Percentiles rank a stretch among this genome's conserved stretches.
phyloP scores from a whole-genome alignment of 2,797 vertebrate genomes.

The Sebastes trivittatus region DNA sequence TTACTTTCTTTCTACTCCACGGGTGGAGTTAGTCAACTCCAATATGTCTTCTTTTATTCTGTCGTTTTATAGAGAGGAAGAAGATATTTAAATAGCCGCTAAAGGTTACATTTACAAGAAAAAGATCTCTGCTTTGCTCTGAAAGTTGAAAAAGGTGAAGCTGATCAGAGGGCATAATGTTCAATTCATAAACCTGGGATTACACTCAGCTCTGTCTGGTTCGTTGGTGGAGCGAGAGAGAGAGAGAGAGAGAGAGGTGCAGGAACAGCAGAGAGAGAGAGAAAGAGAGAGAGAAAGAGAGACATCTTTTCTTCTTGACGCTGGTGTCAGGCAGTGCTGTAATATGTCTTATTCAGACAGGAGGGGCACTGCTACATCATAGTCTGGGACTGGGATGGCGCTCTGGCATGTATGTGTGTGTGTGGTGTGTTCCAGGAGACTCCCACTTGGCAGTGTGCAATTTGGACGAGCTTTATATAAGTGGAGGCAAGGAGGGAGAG shows the following conservation, averaged over 20 bases:
- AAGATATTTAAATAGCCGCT: conserved; percentile 9
- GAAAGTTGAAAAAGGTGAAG: conserved; percentile 36
- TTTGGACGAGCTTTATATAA: conserved; percentile 65
- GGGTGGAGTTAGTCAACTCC: conserved; percentile 7
- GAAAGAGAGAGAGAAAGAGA: conserved; percentile 6
- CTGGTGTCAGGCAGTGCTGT: conserved; percentile 45
- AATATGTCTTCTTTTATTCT: not conserved
- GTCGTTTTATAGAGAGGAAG: conserved; percentile 12
- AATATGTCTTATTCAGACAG: conserved; percentile 64
- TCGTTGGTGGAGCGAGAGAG: not conserved
- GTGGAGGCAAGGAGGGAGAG: conserved; percentile 23
- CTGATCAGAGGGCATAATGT: conserved; percentile 35
- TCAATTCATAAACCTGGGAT: conserved; percentile 32
- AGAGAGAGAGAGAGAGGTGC: not conserved
- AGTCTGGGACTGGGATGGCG: conserved; percentile 49
- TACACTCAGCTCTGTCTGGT: conserved; percentile 12
- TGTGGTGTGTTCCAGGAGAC: conserved; percentile 61
- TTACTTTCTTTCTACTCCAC: not conserved
- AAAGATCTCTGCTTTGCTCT: conserved; percentile 1
- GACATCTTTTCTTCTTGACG: conserved; percentile 23
- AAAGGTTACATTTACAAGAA: conserved; percentile 31
- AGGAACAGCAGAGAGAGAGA: not conserved
- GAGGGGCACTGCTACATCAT: conserved; percentile 59
- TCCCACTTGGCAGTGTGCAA: conserved; percentile 65
- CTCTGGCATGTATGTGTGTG: conserved; percentile 39